These are phyloP conservation scores for Daboia siamensis DNA, from an alignment of 2,113 vertebrate genomes.

Conservation along the genomic window DNA sequence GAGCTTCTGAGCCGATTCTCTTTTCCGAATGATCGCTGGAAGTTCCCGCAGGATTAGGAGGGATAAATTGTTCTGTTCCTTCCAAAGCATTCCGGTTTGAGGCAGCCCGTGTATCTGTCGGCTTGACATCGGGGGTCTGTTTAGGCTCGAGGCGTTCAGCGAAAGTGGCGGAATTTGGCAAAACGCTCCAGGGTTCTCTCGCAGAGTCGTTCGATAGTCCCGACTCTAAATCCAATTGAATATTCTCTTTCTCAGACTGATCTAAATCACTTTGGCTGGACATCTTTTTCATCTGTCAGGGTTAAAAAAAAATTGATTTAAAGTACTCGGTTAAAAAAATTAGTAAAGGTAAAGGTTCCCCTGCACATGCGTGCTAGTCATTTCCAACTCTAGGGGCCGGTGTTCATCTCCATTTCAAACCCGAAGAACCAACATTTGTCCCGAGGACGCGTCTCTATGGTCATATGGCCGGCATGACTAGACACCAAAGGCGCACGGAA, in stretches of 20 bases:
- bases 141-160: conserved; percentile 19
- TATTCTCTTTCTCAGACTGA: conserved; percentile 33
- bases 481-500: too few relatives aligned
- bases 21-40: neutral
- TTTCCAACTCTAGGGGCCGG: too few relatives aligned
- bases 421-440: too few relatives aligned
- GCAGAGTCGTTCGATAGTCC: conserved; percentile 59
- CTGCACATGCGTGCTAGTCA: too few relatives aligned
- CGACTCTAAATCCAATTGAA: conserved; percentile 55
- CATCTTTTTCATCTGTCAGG: conserved; percentile 72
- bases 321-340: neutral
- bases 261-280: conserved; percentile 46
- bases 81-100: conserved; percentile 16
- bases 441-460: too few relatives aligned
- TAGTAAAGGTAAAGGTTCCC: too few relatives aligned
- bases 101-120: conserved; percentile 24
- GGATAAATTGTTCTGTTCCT: conserved; percentile 34
- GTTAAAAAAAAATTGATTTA: neutral
- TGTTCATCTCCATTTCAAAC: too few relatives aligned
- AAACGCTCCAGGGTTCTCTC: conserved; percentile 40
- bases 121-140: conserved; percentile 40
- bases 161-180: conserved; percentile 32
- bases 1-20: neutral
- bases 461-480: too few relatives aligned
- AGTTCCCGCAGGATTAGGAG: conserved; percentile 38